phyloP scores from a whole-genome alignment of 2,888 invertebrate species.

The Microdon myrmicae region DNA sequence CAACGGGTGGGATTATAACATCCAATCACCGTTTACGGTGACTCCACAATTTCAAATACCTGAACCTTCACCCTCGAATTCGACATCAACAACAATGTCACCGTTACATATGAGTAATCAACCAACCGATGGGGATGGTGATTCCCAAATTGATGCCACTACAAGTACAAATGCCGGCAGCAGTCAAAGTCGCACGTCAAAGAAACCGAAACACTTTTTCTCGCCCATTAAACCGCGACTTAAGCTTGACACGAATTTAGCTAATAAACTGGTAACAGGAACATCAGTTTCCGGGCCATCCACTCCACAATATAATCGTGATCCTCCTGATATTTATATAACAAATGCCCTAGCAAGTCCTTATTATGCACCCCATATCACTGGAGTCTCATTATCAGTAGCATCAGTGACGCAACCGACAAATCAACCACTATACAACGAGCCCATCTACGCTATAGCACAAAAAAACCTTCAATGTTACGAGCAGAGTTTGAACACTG shows the following conservation, averaged over 20 bases:
- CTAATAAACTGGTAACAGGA: conserved; percentile 46
- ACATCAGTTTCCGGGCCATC: conserved; percentile 23
- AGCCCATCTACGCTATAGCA: conserved; percentile 65
- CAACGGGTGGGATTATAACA: conserved; percentile 65
- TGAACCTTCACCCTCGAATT: conserved; percentile 21
- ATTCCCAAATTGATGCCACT: conserved; percentile 5
- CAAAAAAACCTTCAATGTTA: conserved; percentile 59
- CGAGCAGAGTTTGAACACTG: conserved; percentile 55
- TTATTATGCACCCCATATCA: conserved; percentile 53
- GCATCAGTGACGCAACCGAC: conserved; percentile 16
- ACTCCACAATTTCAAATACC: conserved; percentile 57
- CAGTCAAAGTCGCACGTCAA: conserved; percentile 46
- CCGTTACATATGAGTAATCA: conserved; percentile 21
- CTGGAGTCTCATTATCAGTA: conserved; percentile 48
- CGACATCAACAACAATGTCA: conserved; percentile 27
- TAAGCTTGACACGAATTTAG: conserved; percentile 61
- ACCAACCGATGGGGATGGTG: conserved; percentile 16
- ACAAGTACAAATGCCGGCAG: conserved; percentile 15
- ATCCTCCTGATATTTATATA: conserved; percentile 65
- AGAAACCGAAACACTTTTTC: conserved; percentile 67
- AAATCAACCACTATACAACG: conserved; percentile 40
- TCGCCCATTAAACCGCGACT: conserved; percentile 66
- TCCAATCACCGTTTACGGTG: conserved; percentile 60
- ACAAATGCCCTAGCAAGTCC: conserved; percentile 63
- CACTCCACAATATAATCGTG: conserved; percentile 52